Evolutionary conservation across 1,140 invertebrate genomes (phyloP).

Genomic region (Zaprionus davidi): DNA sequence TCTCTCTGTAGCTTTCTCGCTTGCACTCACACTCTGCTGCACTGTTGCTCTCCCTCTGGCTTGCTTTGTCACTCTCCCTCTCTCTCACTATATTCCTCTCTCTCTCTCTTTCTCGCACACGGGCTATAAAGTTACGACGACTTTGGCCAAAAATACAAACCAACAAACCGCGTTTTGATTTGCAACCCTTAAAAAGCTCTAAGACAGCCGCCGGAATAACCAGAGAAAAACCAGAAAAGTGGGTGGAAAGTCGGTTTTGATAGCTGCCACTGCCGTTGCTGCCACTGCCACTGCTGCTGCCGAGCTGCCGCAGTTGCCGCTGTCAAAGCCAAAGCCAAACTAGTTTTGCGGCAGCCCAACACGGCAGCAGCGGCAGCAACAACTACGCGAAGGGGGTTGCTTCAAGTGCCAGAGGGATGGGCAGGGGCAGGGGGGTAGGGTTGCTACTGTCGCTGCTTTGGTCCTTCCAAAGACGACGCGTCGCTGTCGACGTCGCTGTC

Average conservation of each 20-base stretch:
- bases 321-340: slow-evolving; percentile 73
- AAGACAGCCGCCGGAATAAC: slow-evolving; percentile 64
- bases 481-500: slow-evolving; percentile 1
- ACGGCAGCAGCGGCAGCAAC: slow-evolving; percentile 62
- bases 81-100: slow-evolving; percentile 3
- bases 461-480: slow-evolving; percentile 41
- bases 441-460: slow-evolving; percentile 1
- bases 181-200: slow-evolving; percentile 77
- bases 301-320: slow-evolving; percentile 1
- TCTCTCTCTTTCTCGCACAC: slow-evolving; percentile 12
- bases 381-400: slow-evolving; percentile 19
- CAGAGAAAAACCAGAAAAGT: slow-evolving; percentile 75
- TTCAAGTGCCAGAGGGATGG: background rate
- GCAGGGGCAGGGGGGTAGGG: background rate
- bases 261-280: slow-evolving; percentile 21
- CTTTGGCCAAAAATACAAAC: slow-evolving; percentile 82
- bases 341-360: slow-evolving; percentile 70
- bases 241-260: slow-evolving; percentile 76
- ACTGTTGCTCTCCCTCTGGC: background rate
- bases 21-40: background rate
- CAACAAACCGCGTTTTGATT: slow-evolving; percentile 83
- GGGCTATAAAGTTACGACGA: slow-evolving; percentile 73
- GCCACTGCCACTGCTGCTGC: slow-evolving; percentile 13
- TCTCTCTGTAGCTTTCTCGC: slow-evolving; percentile 3
- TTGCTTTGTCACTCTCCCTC: slow-evolving; percentile 9